Conservation (phyloP, 2,113 vertebrate genomes). For the Hyla sarda region DNA sequence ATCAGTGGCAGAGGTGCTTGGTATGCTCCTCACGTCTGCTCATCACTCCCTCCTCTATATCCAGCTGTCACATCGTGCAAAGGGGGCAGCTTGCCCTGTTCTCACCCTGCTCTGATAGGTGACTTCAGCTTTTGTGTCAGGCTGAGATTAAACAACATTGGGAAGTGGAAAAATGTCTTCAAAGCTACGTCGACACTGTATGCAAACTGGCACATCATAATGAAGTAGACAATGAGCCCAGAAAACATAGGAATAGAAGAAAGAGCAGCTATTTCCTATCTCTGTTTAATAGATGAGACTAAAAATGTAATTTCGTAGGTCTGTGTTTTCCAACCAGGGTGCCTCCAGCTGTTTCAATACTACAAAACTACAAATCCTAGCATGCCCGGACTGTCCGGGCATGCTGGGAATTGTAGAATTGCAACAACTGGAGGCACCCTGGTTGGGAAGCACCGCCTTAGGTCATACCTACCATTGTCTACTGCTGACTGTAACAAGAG, state of each 20-base stretch:
- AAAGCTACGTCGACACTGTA: conserved; percentile 3
- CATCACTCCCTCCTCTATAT: conserved; percentile 51
- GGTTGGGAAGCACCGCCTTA: not conserved
- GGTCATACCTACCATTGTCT: not conserved
- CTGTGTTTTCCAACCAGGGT: too few species aligned
- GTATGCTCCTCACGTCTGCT: conserved; percentile 52
- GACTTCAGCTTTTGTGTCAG: conserved; percentile 5
- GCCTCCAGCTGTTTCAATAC: too few species aligned
- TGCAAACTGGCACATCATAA: not conserved
- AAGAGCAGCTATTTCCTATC: not conserved
- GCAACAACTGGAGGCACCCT: too few species aligned
- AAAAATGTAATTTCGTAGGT: too few species aligned
- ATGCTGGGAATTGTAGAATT: too few species aligned
- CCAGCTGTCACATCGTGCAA: conserved; percentile 53
- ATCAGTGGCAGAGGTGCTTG: conserved; percentile 30
- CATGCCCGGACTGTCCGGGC: too few species aligned
- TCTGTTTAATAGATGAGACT: not conserved
- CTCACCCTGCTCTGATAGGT: conserved; percentile 17
- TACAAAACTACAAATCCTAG: too few species aligned
- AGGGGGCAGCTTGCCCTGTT: conserved; percentile 26
- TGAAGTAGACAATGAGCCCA: not conserved
- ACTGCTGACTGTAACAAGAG: too few species aligned
- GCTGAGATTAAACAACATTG: not conserved
- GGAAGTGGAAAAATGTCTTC: not conserved
- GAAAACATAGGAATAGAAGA: too few species aligned